Percentiles rank a stretch among this genome's conserved stretches.
These are phyloP conservation scores for Cydia pomonella DNA, from an alignment of 1,140 invertebrate species.

Conservation along the genomic window DNA sequence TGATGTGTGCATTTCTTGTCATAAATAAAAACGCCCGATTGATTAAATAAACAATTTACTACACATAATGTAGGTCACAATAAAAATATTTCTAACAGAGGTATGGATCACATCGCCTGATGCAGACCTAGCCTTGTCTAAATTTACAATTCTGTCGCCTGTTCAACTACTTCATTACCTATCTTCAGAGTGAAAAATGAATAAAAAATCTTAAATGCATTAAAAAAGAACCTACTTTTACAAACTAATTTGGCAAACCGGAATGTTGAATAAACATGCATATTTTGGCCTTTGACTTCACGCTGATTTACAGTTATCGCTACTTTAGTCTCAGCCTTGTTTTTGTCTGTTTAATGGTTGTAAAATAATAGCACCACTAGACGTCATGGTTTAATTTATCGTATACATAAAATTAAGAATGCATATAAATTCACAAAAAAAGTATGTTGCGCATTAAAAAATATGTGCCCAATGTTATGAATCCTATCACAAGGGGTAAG, in stretches of 20 bases:
- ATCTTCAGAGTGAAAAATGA: constrained; percentile 44
- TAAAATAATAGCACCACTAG: constrained; percentile 32
- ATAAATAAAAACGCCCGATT: constrained; percentile 58
- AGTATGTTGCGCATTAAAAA: background rate
- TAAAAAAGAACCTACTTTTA: constrained; percentile 48
- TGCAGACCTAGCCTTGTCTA: constrained; percentile 65
- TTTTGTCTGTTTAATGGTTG: constrained; percentile 8
- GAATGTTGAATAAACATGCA: constrained; percentile 65
- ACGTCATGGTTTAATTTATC: constrained; percentile 2
- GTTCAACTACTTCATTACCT: constrained; percentile 16
- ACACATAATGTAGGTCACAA: constrained; percentile 79
- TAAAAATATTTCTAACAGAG: constrained; percentile 78
- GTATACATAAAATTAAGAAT: constrained; percentile 10
- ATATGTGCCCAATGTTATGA: constrained; percentile 37
- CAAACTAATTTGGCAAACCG: constrained; percentile 72
- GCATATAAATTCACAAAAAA: background rate
- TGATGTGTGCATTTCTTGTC: background rate
- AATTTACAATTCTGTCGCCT: constrained; percentile 32
- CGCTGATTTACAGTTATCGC: constrained; percentile 17
- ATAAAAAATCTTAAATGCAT: constrained; percentile 68
- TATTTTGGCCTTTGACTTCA: constrained; percentile 52
- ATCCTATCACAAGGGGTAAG: constrained; percentile 67
- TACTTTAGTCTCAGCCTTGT: constrained; percentile 10
- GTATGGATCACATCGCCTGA: constrained; percentile 72
- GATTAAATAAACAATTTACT: constrained; percentile 81